A percentile compares a stretch with the other conserved stretches of the same genome.
phyloP scores from a whole-genome alignment of 2,888 invertebrate species.

The Tillus elongatus region DNA sequence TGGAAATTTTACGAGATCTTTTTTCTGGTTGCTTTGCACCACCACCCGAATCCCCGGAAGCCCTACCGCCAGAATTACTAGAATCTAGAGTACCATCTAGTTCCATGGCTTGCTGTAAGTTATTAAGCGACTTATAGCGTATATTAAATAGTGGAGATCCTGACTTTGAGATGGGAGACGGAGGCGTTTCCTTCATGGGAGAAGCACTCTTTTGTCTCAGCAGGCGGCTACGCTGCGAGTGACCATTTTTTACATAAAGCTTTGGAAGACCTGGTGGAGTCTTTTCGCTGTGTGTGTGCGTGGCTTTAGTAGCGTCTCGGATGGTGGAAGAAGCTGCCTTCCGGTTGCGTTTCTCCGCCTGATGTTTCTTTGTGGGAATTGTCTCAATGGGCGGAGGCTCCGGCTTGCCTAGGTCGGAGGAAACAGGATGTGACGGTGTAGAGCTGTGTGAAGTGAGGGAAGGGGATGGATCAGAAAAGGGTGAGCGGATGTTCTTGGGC shows the following conservation, averaged over 20 bases:
- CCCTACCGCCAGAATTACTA: conserved; percentile 79
- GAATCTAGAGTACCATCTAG: conserved; percentile 73
- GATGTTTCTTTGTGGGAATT: conserved; percentile 74
- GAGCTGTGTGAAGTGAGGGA: conserved; percentile 43
- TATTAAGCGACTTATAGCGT: conserved; percentile 59
- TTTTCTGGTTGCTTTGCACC: conserved; percentile 75
- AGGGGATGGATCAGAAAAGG: conserved; percentile 47
- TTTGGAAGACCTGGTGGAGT: conserved; percentile 57
- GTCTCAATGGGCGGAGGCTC: conserved; percentile 89
- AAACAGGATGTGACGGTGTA: conserved; percentile 32
- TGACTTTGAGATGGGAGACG: conserved; percentile 58
- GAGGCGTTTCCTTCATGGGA: conserved; percentile 60
- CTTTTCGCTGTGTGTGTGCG: conserved; percentile 50
- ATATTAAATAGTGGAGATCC: conserved; percentile 71
- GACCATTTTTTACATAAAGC: conserved; percentile 70
- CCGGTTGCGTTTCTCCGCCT: conserved; percentile 65
- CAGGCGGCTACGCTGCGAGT: conserved; percentile 54
- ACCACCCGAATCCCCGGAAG: conserved; percentile 70
- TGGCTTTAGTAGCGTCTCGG: conserved; percentile 45
- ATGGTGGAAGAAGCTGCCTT: conserved; percentile 52
- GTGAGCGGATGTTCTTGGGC: conserved; percentile 68
- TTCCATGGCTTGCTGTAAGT: conserved; percentile 65
- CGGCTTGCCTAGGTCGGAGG: conserved; percentile 53
- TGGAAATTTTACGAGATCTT: conserved; percentile 67
- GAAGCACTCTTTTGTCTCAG: conserved; percentile 63